A percentile compares a stretch with the other conserved stretches of the same genome.
These are phyloP conservation scores for Fistularia tabacaria DNA, from an alignment of 2,797 vertebrate species.

Conservation along the genomic window DNA sequence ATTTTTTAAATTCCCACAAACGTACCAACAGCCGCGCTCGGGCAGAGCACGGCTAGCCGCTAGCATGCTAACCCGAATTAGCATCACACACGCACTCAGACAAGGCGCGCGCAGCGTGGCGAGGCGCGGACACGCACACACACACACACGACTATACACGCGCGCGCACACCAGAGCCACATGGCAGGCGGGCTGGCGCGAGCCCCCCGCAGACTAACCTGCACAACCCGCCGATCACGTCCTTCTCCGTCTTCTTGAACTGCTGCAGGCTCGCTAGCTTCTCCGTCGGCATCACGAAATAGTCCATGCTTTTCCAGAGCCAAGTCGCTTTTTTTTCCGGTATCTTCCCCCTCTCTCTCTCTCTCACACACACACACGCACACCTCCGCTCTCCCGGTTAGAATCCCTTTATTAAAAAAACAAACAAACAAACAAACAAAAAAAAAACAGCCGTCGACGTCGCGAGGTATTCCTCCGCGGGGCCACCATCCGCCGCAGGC, in stretches of 20 bases:
- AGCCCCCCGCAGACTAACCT: conserved; percentile 72
- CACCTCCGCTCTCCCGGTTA: too few relatives aligned
- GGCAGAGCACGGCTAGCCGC: conserved; percentile 45
- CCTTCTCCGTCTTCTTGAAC: conserved; percentile 93
- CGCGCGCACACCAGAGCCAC: conserved; percentile 17
- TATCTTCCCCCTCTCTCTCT: conserved; percentile 27
- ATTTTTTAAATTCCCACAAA: too few relatives aligned
- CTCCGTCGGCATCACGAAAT: conserved; percentile 93
- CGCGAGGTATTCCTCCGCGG: not conserved
- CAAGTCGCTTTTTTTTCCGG: conserved; percentile 42
- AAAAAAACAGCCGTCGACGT: not conserved
- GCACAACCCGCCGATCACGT: conserved; percentile 91
- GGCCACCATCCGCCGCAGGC: not conserved
- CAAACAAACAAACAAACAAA: not conserved
- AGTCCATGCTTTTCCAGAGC: conserved; percentile 86
- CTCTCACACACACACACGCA: not conserved
- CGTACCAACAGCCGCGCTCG: conserved; percentile 18
- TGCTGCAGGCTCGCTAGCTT: conserved; percentile 88
- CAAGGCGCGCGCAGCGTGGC: too few relatives aligned
- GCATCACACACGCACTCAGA: conserved; percentile 4
- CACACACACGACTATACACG: conserved; percentile 26
- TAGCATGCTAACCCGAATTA: conserved; percentile 51
- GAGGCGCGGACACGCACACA: too few relatives aligned
- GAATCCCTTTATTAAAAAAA: too few relatives aligned
- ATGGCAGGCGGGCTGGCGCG: conserved; percentile 6